These are phyloP conservation scores for Gadus chalcogrammus DNA, from an alignment of 2,113 vertebrate genomes.

Conservation along the genomic window DNA sequence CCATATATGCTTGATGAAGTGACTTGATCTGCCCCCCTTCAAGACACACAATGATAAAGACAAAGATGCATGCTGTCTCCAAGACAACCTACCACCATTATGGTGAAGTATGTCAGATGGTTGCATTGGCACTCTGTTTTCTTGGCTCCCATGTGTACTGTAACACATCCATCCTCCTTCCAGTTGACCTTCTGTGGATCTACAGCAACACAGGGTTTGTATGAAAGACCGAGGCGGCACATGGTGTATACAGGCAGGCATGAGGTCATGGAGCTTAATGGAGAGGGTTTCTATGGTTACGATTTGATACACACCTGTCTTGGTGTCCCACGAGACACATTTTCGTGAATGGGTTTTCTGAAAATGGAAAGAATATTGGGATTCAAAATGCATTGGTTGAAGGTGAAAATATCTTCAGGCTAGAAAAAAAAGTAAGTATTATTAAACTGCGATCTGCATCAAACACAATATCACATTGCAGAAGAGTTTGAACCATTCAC, in stretches of 20 bases:
- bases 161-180: constrained; percentile 60
- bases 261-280: not conserved
- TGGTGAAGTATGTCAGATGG: constrained; percentile 74
- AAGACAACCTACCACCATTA: constrained; percentile 69
- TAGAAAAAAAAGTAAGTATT: no score
- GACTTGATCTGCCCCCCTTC: no score
- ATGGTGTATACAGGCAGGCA: not conserved
- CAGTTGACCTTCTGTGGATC: constrained; percentile 61
- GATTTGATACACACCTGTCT: constrained; percentile 48
- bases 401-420: no score
- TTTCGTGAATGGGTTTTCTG: constrained; percentile 49
- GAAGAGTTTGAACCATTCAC: no score
- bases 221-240: no score
- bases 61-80: no score
- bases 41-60: no score
- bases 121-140: constrained; percentile 68
- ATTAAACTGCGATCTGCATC: no score
- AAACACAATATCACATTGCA: no score
- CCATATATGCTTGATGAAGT: no score
- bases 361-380: constrained; percentile 17
- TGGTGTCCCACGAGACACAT: constrained; percentile 75
- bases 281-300: not conserved
- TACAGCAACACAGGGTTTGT: constrained; percentile 27
- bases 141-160: not conserved
- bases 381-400: no score